Base-by-base conservation (phyloP, 2,797 vertebrate species). In the Sebastes vulpes region DNA sequence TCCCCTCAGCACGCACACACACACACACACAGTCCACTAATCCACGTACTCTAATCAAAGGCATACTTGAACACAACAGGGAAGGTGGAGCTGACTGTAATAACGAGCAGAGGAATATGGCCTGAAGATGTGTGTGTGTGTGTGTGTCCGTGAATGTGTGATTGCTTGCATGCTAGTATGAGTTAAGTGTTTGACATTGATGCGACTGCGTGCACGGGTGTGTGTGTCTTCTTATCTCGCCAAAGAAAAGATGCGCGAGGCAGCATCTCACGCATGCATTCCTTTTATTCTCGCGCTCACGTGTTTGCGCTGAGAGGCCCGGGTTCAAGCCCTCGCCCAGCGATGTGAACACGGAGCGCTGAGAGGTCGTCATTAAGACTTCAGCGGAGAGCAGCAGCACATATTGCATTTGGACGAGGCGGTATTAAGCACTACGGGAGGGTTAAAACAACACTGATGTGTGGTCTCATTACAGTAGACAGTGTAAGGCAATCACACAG, bases 381-480 rank as follows among this genome's bases (percentile, higher is more conserved):
- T 87, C 31, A 59, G 66, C 46, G 32, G 35, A 35, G 59, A 58
- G 32, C 32, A 35, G 32, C 29, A 14, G 65, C 32, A 53, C 73
- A 60, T 23, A 32, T 57, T 31, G 65, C 68, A 16, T 50, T 59
- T 23, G 25, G 52, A 59, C 57, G 48, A 48, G 70, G 56, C 4
- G 16, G 54, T 79, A 65, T 75, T 65, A 67, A 70, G 18, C 46
- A 8, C 46, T 14, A 14, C 46, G 3, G 23, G 65, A 57, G 70
- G 77, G 84, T 84, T 89, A 84, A 79, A 89, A 86, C 82, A 90
- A 88, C 82, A 84, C 11, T 2, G 38, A 72, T 92, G 90, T 92
- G 90, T 92, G 92, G 91, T 92, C 91, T 86, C 58, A 35, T 81
- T 79, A 86, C 79, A 61, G 83, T 9, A 75, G 63, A 83, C 70